Conservation (phyloP, 2,888 invertebrate species). For the Lasius fuliginosus region DNA sequence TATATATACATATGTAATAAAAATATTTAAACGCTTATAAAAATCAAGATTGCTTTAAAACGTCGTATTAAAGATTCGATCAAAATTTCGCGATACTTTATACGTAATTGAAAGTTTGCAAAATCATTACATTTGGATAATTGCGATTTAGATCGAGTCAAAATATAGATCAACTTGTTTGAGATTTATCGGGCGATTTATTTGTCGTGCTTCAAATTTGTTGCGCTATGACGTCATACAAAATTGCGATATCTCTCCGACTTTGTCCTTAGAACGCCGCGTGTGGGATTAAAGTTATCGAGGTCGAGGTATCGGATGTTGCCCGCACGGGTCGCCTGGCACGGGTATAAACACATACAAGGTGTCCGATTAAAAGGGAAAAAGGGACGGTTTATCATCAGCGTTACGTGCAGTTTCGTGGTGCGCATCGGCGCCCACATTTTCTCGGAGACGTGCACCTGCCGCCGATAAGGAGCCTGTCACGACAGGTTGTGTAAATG, state of each 20-base stretch:
- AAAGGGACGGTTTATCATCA: conserved; percentile 35
- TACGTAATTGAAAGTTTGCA: not conserved
- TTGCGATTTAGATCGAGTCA: not conserved
- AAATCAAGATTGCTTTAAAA: not conserved
- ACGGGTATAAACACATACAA: not conserved
- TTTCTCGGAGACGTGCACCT: conserved; percentile 76
- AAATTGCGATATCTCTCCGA: conserved; percentile 1
- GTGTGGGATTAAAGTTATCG: conserved; percentile 39
- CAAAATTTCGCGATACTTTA: not conserved
- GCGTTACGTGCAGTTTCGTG: conserved; percentile 52
- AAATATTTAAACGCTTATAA: not conserved
- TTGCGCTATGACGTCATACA: conserved; percentile 10
- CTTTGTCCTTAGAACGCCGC: not conserved
- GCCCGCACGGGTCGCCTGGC: conserved; percentile 19
- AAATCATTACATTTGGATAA: not conserved
- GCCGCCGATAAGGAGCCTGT: conserved; percentile 74
- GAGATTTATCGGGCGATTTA: conserved; percentile 12
- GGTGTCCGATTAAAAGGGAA: conserved; percentile 24
- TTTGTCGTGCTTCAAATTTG: not conserved
- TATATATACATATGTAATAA: not conserved
- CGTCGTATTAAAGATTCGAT: not conserved
- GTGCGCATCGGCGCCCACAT: conserved; percentile 73
- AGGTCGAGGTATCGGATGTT: conserved; percentile 44
- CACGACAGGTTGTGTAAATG: conserved; percentile 67
- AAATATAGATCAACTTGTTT: not conserved